These are phyloP conservation scores for Anguilla megastoma DNA, from an alignment of 2,797 vertebrate species.

Conservation along the genomic window DNA sequence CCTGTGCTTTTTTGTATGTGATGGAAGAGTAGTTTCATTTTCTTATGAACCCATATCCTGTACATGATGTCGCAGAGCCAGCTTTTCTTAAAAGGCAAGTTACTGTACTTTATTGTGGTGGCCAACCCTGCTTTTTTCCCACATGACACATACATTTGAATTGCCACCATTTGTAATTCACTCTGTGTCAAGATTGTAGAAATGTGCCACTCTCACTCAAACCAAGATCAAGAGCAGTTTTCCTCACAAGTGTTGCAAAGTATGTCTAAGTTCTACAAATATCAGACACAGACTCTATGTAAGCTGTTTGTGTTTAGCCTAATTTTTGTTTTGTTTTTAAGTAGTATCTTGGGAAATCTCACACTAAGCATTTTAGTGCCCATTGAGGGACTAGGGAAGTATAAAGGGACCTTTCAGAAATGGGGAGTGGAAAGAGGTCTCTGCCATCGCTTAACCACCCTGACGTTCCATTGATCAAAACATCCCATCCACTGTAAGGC, in stretches of 20 bases:
- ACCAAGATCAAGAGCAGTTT: neutral
- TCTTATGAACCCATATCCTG: neutral
- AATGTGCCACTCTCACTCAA: neutral
- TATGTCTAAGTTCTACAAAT: neutral
- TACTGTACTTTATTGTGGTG: neutral
- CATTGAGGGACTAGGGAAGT: neutral
- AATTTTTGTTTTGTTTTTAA: neutral
- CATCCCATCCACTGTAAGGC: neutral
- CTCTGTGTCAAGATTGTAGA: neutral
- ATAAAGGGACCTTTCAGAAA: neutral
- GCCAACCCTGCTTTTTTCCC: neutral
- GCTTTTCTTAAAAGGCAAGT: neutral
- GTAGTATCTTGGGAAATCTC: neutral
- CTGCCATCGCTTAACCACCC: neutral
- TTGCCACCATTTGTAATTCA: neutral
- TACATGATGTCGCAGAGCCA: neutral
- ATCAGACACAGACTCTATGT: neutral
- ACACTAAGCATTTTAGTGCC: neutral
- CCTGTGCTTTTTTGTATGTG: neutral
- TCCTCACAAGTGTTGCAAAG: neutral
- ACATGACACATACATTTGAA: neutral
- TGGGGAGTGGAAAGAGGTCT: neutral
- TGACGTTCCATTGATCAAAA: conserved; percentile 22
- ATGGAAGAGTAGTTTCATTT: neutral
- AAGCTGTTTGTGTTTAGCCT: neutral